Percentiles rank a stretch among this genome's conserved stretches.
These are phyloP conservation scores for Pollenia amentaria DNA, from an alignment of 2,888 invertebrate species.

Conservation along the genomic window DNA sequence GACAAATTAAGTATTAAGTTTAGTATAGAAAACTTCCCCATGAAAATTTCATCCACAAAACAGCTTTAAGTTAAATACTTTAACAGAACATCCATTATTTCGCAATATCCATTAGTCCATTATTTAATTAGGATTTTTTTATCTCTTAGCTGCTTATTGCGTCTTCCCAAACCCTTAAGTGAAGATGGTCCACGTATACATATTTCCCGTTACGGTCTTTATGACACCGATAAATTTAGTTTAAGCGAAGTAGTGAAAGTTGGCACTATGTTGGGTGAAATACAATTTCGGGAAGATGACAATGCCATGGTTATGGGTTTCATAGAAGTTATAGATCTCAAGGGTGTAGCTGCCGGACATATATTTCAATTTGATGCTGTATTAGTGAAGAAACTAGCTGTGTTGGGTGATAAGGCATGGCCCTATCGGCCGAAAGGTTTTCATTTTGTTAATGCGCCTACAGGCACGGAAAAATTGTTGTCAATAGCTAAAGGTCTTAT, in stretches of 20 bases:
- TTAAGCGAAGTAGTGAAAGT: constrained; percentile 86
- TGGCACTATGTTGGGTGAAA: constrained; percentile 87
- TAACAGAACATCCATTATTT: neutral
- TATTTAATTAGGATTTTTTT: neutral
- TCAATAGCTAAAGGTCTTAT: constrained; percentile 87
- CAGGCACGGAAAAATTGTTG: constrained; percentile 87
- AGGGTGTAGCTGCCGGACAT: constrained; percentile 86
- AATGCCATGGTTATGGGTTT: constrained; percentile 86
- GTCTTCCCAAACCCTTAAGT: constrained; percentile 82
- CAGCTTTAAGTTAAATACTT: too few species aligned
- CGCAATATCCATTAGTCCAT: neutral
- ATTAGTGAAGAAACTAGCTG: constrained; percentile 87
- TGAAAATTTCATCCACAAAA: too few species aligned
- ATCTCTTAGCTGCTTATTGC: constrained; percentile 79
- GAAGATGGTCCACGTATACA: constrained; percentile 85
- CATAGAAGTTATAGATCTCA: constrained; percentile 87
- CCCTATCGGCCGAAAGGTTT: constrained; percentile 87
- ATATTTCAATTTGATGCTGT: constrained; percentile 87
- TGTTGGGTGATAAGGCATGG: constrained; percentile 87
- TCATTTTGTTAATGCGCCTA: constrained; percentile 87
- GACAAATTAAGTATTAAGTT: too few species aligned
- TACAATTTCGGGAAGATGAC: constrained; percentile 88
- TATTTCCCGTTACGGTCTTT: constrained; percentile 86
- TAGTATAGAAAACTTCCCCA: too few species aligned
- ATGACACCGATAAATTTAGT: constrained; percentile 85